Evolutionary conservation across 2,113 vertebrate genomes (phyloP).

Genomic region (Talpa occidentalis): DNA sequence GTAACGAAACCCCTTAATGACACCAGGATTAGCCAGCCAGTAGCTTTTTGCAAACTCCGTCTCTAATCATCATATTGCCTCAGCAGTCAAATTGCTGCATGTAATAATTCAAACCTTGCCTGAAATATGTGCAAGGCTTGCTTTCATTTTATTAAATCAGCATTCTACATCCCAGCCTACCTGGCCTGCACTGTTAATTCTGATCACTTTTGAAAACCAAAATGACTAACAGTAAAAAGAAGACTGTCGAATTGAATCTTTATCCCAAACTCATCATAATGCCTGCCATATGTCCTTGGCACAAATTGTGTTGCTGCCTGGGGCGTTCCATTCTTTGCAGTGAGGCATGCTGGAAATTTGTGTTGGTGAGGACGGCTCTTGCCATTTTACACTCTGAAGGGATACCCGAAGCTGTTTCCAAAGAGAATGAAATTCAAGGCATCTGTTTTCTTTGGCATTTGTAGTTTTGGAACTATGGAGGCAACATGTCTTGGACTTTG

Average conservation of each 20-base stretch:
- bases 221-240: conserved; percentile 48
- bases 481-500: neutral
- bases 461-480: neutral
- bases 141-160: conserved; percentile 38
- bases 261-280: conserved; percentile 38
- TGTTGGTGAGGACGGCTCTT: neutral
- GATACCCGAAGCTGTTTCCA: neutral
- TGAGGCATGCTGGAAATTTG: conserved; percentile 43
- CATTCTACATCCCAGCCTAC: neutral
- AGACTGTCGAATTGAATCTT: conserved; percentile 36
- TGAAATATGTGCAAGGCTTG: neutral
- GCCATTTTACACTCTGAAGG: conserved; percentile 28
- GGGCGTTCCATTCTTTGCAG: conserved; percentile 38
- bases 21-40: neutral
- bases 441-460: conserved; percentile 38
- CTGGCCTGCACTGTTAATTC: conserved; percentile 40
- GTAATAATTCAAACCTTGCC: neutral
- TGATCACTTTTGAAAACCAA: conserved; percentile 40
- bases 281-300: conserved; percentile 74
- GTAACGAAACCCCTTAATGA: neutral
- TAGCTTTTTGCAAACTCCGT: neutral
- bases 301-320: conserved; percentile 17
- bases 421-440: conserved; percentile 36
- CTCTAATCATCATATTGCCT: neutral
- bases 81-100: neutral